Percentiles rank a stretch among this genome's conserved stretches.
Conservation (phyloP, 1,140 invertebrate species). For the Ditylenchus dipsaci region DNA sequence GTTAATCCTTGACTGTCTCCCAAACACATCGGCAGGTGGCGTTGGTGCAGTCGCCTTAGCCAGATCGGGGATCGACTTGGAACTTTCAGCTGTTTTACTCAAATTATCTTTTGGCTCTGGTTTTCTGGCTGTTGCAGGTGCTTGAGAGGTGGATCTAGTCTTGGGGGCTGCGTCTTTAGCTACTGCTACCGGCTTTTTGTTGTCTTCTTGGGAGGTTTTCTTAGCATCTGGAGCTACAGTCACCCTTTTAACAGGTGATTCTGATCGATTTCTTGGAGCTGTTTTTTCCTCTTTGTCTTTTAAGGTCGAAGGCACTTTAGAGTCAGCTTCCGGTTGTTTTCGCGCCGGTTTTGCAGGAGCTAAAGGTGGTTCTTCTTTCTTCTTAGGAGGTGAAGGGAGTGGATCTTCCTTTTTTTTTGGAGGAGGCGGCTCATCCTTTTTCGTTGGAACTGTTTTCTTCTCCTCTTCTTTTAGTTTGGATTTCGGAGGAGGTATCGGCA, state of each 20-base stretch:
- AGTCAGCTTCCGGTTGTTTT: slow-evolving; percentile 14
- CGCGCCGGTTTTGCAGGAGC: background rate
- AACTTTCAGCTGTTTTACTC: too few species aligned
- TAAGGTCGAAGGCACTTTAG: background rate
- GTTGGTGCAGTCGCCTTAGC: too few species aligned
- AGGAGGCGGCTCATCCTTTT: background rate
- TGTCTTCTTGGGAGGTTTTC: too few species aligned
- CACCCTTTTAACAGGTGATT: slow-evolving; percentile 14
- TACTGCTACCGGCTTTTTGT: too few species aligned
- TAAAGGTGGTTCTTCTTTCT: background rate
- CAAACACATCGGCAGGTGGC: too few species aligned
- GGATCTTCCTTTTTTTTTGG: background rate
- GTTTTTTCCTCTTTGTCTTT: slow-evolving; percentile 18
- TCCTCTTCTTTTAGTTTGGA: slow-evolving; percentile 8
- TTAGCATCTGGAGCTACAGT: background rate
- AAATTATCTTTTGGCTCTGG: too few species aligned
- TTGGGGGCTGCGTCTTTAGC: too few species aligned
- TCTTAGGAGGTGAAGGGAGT: background rate
- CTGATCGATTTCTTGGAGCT: slow-evolving; percentile 9
- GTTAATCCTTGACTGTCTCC: too few species aligned
- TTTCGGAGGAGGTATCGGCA: background rate
- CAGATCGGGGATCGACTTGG: too few species aligned
- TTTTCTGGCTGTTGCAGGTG: too few species aligned
- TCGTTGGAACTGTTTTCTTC: background rate
- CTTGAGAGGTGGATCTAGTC: too few species aligned